A percentile compares a stretch with the other conserved stretches of the same genome.
These are phyloP conservation scores for Thyatira batis DNA, from an alignment of 2,888 invertebrate genomes.

Conservation along the genomic window DNA sequence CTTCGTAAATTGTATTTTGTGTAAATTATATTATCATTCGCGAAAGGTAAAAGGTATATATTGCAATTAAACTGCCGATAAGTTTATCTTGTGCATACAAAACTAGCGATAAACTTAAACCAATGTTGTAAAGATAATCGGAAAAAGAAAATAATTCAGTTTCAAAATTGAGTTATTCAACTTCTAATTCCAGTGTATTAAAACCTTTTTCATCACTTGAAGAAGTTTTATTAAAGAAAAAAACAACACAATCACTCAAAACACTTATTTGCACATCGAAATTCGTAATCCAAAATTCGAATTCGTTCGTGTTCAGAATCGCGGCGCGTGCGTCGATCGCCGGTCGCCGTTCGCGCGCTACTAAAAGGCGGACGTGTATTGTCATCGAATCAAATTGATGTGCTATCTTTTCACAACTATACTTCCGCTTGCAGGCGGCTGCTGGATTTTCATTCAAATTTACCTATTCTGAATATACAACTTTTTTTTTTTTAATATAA, in stretches of 20 bases:
- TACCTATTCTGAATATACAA: not conserved
- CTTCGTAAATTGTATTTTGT: not conserved
- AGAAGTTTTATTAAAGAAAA: slow-evolving; percentile 21
- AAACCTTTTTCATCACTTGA: slow-evolving; percentile 38
- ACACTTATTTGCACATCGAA: slow-evolving; percentile 16
- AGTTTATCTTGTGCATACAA: slow-evolving; percentile 31
- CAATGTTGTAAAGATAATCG: slow-evolving; percentile 26
- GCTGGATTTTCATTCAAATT: not conserved
- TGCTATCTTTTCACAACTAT: slow-evolving; percentile 30
- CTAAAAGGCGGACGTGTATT: slow-evolving; percentile 56
- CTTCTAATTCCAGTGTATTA: slow-evolving; percentile 15
- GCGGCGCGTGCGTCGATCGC: slow-evolving; percentile 63
- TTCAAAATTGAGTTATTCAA: not conserved
- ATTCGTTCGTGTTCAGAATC: slow-evolving; percentile 41
- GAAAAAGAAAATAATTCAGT: slow-evolving; percentile 10
- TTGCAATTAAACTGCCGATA: slow-evolving; percentile 10
- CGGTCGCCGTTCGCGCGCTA: slow-evolving; percentile 65
- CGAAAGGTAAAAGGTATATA: not conserved
- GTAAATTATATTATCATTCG: not conserved
- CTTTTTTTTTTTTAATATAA: not conserved
- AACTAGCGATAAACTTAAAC: slow-evolving; percentile 35
- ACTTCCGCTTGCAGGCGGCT: slow-evolving; percentile 1
- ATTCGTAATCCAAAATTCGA: slow-evolving; percentile 49
- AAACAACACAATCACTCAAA: slow-evolving; percentile 55
- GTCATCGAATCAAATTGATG: slow-evolving; percentile 58